phyloP scores from a whole-genome alignment of 1,140 invertebrate genomes.

The Nebria ingens region DNA sequence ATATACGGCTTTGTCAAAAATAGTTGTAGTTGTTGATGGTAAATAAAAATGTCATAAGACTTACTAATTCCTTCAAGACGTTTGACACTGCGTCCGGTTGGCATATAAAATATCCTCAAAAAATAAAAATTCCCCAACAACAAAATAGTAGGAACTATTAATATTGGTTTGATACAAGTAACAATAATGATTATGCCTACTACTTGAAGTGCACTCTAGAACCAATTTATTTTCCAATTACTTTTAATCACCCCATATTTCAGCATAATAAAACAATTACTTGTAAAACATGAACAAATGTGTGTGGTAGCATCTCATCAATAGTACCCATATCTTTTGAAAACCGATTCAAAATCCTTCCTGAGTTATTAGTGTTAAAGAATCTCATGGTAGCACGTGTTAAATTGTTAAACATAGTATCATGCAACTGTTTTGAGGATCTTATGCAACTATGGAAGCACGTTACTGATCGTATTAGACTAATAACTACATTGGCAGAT shows the following conservation, averaged over 20 bases:
- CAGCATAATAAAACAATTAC: conserved; percentile 33
- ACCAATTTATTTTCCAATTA: conserved; percentile 6
- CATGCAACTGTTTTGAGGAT: conserved; percentile 63
- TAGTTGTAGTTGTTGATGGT: neutral
- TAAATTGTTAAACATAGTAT: conserved; percentile 70
- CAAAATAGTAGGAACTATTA: conserved; percentile 55
- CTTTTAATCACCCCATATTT: conserved; percentile 3
- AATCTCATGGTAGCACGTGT: conserved; percentile 68
- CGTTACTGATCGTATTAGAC: conserved; percentile 46
- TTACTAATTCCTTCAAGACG: conserved; percentile 78
- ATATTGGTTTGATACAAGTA: conserved; percentile 60
- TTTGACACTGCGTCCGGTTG: conserved; percentile 74
- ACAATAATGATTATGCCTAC: conserved; percentile 67
- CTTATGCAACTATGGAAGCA: conserved; percentile 73
- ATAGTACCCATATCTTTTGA: conserved; percentile 79
- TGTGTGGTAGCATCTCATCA: conserved; percentile 71
- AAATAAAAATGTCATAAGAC: conserved; percentile 29
- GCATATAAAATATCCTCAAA: conserved; percentile 64
- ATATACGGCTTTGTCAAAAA: no score
- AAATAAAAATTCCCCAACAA: conserved; percentile 60
- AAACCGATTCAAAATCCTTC: conserved; percentile 66
- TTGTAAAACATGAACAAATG: conserved; percentile 41
- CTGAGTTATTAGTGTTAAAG: conserved; percentile 70
- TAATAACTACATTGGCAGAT: conserved; percentile 42
- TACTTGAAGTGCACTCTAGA: conserved; percentile 57